Evolutionary conservation across 1,140 invertebrate species (phyloP).

Genomic region (Sesamia nonagrioides): DNA sequence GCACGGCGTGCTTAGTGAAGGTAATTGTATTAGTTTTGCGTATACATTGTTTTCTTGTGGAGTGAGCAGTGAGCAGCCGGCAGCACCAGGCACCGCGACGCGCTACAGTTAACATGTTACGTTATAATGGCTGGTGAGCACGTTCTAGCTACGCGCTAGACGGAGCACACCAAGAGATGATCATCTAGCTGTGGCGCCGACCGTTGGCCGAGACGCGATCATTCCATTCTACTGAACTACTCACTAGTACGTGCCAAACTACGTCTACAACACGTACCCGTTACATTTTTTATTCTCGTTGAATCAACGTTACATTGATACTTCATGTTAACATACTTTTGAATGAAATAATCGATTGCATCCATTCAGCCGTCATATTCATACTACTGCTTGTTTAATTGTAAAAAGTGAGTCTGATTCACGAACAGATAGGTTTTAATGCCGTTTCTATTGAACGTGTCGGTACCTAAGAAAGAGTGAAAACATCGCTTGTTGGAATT

Average conservation of each 20-base stretch:
- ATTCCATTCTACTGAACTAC: not conserved
- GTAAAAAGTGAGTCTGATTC: constrained; percentile 59
- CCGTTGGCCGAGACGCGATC: constrained; percentile 38
- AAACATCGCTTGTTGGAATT: constrained; percentile 56
- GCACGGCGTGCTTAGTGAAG: constrained; percentile 4
- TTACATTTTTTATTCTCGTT: constrained; percentile 18
- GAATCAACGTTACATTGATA: constrained; percentile 5
- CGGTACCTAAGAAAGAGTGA: constrained; percentile 67
- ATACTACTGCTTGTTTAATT: constrained; percentile 32
- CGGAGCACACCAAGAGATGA: constrained; percentile 61
- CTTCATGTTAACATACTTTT: constrained; percentile 4
- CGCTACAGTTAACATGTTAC: constrained; percentile 73
- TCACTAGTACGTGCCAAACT: not conserved
- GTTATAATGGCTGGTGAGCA: constrained; percentile 66
- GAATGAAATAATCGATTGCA: constrained; percentile 35
- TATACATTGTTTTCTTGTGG: constrained; percentile 50
- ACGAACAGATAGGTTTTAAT: constrained; percentile 42
- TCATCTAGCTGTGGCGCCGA: constrained; percentile 58
- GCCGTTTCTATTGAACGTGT: constrained; percentile 60
- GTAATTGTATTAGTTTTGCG: constrained; percentile 36
- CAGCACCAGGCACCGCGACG: constrained; percentile 72
- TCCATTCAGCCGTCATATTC: constrained; percentile 20
- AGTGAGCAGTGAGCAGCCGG: constrained; percentile 64
- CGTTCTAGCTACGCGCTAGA: constrained; percentile 61
- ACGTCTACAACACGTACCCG: not conserved